phyloP scores from a whole-genome alignment of 2,888 invertebrate species.

The Auanema freiburgensis region DNA sequence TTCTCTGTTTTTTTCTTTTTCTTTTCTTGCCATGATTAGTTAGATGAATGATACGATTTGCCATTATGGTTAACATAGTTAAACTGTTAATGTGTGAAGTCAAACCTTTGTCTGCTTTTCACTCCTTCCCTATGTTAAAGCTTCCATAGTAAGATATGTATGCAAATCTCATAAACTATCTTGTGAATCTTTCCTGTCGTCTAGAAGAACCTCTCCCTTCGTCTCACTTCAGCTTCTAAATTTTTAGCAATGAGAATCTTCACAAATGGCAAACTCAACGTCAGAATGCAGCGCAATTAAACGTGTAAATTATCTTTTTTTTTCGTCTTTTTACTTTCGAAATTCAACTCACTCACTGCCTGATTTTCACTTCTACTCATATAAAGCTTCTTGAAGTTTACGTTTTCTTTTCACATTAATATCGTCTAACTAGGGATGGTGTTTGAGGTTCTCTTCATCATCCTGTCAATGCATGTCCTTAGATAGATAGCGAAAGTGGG shows the following conservation, averaged over 20 bases:
- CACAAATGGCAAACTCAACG: conserved; percentile 46
- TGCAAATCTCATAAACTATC: neutral
- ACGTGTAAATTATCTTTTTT: conserved; percentile 37
- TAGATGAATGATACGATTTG: neutral
- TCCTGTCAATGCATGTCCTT: too few species aligned
- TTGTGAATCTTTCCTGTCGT: neutral
- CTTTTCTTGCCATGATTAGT: neutral
- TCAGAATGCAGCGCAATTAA: conserved; percentile 38
- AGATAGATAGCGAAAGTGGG: too few species aligned
- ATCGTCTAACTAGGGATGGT: neutral
- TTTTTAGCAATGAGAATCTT: conserved; percentile 48
- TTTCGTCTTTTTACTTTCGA: conserved; percentile 1
- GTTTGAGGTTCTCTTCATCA: neutral
- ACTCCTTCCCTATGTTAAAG: conserved; percentile 7
- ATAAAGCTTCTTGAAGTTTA: neutral
- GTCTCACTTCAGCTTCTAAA: neutral
- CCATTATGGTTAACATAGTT: neutral
- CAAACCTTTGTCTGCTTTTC: conserved; percentile 13
- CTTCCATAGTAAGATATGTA: conserved; percentile 9
- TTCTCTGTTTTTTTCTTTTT: neutral
- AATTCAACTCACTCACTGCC: neutral
- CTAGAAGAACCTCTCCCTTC: neutral
- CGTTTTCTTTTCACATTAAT: conserved; percentile 1
- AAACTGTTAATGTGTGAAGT: neutral
- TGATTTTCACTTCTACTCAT: neutral